phyloP scores from a whole-genome alignment of 2,888 invertebrate species.

The Epinotia ramella region DNA sequence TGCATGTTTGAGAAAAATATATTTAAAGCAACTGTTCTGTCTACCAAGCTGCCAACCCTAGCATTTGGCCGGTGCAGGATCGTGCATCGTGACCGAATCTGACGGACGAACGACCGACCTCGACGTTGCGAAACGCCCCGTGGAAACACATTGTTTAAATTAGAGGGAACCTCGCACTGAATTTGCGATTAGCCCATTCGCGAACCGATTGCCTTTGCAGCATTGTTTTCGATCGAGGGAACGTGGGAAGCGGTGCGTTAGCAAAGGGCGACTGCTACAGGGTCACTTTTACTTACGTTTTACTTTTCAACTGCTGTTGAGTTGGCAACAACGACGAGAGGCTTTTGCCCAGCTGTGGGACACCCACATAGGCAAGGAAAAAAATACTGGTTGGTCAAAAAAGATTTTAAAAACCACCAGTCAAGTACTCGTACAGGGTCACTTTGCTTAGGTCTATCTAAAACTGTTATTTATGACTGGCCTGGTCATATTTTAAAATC shows the following conservation, averaged over 20 bases:
- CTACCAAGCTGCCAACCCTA: neutral
- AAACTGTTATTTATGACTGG: no score
- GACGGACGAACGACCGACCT: constrained; percentile 70
- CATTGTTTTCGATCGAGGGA: constrained; percentile 26
- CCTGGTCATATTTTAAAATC: no score
- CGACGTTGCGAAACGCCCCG: constrained; percentile 73
- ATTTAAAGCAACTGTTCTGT: no score
- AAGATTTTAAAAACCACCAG: no score
- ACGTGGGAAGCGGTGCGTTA: constrained; percentile 11
- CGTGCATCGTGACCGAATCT: constrained; percentile 71
- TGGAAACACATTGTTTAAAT: constrained; percentile 68
- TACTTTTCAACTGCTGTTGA: neutral
- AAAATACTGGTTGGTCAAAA: no score
- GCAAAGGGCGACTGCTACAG: neutral
- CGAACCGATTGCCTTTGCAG: constrained; percentile 55
- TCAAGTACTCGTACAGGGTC: no score
- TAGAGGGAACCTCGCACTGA: constrained; percentile 68
- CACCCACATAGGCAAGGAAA: no score
- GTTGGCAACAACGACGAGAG: no score
- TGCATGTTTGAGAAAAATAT: no score
- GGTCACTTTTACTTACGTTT: neutral
- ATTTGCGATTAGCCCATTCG: constrained; percentile 75
- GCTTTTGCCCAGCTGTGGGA: no score
- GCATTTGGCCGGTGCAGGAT: constrained; percentile 60
- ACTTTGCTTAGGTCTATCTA: no score